phyloP scores from a whole-genome alignment of 2,113 vertebrate species.

The Suricata suricatta region DNA sequence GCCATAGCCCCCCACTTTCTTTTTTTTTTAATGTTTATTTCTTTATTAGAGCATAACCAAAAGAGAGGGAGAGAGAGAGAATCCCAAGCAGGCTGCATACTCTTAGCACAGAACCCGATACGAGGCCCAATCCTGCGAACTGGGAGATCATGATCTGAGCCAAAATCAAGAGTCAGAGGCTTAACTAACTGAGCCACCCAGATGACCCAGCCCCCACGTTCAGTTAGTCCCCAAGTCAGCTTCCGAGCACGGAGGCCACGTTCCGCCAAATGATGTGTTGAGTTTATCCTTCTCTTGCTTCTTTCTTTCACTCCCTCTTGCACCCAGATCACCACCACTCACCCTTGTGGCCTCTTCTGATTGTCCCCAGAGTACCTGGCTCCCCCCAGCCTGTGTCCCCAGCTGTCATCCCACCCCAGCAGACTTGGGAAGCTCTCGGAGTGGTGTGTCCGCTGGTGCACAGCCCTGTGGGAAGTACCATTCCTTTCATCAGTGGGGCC shows the following conservation, averaged over 20 bases:
- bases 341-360: neutral
- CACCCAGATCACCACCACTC: neutral
- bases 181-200: no score
- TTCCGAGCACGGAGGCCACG: neutral
- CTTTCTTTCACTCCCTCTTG: neutral
- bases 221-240: neutral
- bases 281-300: neutral
- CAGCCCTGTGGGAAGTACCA: neutral
- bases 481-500: neutral
- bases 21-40: no score
- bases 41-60: no score
- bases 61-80: no score
- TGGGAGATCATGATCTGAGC: no score
- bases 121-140: no score
- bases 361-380: neutral
- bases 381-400: neutral
- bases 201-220: neutral
- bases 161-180: no score
- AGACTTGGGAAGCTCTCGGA: neutral
- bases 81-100: no score
- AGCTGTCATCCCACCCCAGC: neutral
- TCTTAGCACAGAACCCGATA: no score
- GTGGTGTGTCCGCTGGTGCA: accelerated
- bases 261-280: neutral
- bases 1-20: neutral